phyloP scores from a whole-genome alignment of 2,113 vertebrate genomes.

The Sterrhoptilus dennistouni region DNA sequence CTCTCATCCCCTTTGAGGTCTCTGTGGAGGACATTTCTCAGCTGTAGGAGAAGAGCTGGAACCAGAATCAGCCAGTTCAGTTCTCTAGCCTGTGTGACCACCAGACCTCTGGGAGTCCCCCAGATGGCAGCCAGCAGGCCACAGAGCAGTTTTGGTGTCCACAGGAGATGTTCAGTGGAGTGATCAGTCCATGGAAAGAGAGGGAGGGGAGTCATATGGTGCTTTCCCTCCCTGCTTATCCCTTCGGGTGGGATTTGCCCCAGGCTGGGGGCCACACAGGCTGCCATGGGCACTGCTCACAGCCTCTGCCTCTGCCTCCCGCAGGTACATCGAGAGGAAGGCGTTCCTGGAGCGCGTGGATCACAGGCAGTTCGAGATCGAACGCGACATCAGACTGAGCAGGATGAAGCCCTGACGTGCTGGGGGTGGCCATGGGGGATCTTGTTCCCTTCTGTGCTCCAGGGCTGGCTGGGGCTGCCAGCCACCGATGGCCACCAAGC shows the following conservation, averaged over 20 bases:
- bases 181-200: background rate
- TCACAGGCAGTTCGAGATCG: slow-evolving; percentile 92
- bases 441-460: background rate
- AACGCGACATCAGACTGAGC: slow-evolving; percentile 87
- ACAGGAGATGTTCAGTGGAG: rapidly evolving
- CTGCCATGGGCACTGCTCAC: background rate
- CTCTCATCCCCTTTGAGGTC: background rate
- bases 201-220: background rate
- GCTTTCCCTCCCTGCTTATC: background rate
- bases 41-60: background rate
- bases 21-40: background rate
- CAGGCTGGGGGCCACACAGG: background rate
- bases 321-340: slow-evolving; percentile 94
- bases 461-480: background rate
- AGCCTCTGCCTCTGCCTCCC: background rate
- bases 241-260: rapidly evolving
- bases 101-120: background rate
- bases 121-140: background rate
- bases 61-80: background rate
- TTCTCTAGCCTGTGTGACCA: background rate
- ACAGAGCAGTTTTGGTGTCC: background rate
- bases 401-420: slow-evolving; percentile 88
- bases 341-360: slow-evolving; percentile 96
- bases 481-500: background rate
- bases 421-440: background rate